Percentiles rank a stretch among this genome's conserved stretches.
These are phyloP conservation scores for Netelia melanura DNA, from an alignment of 2,888 invertebrate genomes.

Conservation along the genomic window DNA sequence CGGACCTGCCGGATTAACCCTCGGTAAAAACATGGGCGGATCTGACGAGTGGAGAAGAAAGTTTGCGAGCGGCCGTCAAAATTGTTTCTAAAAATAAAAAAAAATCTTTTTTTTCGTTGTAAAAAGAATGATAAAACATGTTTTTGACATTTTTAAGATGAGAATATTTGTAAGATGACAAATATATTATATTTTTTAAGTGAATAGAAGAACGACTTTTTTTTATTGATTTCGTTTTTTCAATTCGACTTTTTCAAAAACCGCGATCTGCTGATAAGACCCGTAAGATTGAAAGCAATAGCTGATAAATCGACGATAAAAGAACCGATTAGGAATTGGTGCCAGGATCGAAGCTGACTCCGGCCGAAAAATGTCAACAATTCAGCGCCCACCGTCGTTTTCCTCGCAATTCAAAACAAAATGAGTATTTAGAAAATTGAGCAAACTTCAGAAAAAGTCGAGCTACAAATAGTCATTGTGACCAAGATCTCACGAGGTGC, in stretches of 20 bases:
- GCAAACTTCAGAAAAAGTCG: neutral
- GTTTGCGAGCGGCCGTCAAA: too few species aligned
- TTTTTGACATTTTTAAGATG: too few species aligned
- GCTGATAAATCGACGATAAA: conserved; percentile 27
- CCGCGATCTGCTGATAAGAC: conserved; percentile 1
- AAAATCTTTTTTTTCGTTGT: too few species aligned
- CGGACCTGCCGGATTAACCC: too few species aligned
- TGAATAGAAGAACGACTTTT: too few species aligned
- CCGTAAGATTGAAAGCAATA: conserved; percentile 1
- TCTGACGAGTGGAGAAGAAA: too few species aligned
- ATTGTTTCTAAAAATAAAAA: too few species aligned
- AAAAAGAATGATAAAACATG: too few species aligned
- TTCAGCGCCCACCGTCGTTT: neutral
- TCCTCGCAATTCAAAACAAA: conserved; percentile 37
- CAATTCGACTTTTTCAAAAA: neutral
- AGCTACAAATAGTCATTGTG: conserved; percentile 11
- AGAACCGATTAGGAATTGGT: conserved; percentile 16
- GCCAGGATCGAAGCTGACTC: neutral
- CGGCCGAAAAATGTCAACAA: conserved; percentile 15
- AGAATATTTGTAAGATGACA: too few species aligned
- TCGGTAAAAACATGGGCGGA: too few species aligned
- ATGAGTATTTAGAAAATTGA: conserved; percentile 22
- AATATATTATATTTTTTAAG: too few species aligned
- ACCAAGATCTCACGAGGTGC: conserved; percentile 3
- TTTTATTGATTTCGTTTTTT: too few species aligned